Evolutionary conservation across 2,888 invertebrate genomes (phyloP).

Genomic region (Epicampocera succincta): DNA sequence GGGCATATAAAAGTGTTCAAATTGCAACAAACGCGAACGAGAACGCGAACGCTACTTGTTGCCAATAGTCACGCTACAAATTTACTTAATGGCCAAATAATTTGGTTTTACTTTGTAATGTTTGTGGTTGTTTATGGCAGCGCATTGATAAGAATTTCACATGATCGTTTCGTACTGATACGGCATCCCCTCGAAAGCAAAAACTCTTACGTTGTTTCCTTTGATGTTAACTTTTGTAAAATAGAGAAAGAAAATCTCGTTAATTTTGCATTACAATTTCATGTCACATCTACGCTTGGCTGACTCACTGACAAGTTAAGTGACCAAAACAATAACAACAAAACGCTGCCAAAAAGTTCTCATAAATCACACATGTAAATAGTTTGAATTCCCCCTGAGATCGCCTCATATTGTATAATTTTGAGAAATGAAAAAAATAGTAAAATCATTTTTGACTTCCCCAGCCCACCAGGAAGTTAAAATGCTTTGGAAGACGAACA

Average conservation of each 20-base stretch:
- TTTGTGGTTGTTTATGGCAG: slow-evolving; percentile 29
- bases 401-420: background rate
- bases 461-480: slow-evolving; percentile 22
- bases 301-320: slow-evolving; percentile 65
- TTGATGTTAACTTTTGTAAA: too few relatives aligned
- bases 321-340: slow-evolving; percentile 35
- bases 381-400: background rate
- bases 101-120: slow-evolving; percentile 16
- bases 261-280: slow-evolving; percentile 34
- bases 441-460: slow-evolving; percentile 18
- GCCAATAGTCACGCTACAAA: slow-evolving; percentile 61
- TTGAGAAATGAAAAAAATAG: slow-evolving; percentile 27
- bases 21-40: slow-evolving; percentile 42
- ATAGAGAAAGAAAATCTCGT: too few relatives aligned
- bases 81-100: slow-evolving; percentile 49
- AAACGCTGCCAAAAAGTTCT: slow-evolving; percentile 6
- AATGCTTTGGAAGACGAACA: background rate
- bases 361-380: background rate
- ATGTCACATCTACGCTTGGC: slow-evolving; percentile 66
- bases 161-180: too few relatives aligned
- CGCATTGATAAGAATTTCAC: slow-evolving; percentile 35
- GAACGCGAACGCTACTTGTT: slow-evolving; percentile 65
- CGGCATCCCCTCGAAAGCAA: too few relatives aligned
- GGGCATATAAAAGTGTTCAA: slow-evolving; percentile 53
- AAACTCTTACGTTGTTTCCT: too few relatives aligned